Conservation (phyloP, 2,888 invertebrate species). For the Argyresthia goedartella region DNA sequence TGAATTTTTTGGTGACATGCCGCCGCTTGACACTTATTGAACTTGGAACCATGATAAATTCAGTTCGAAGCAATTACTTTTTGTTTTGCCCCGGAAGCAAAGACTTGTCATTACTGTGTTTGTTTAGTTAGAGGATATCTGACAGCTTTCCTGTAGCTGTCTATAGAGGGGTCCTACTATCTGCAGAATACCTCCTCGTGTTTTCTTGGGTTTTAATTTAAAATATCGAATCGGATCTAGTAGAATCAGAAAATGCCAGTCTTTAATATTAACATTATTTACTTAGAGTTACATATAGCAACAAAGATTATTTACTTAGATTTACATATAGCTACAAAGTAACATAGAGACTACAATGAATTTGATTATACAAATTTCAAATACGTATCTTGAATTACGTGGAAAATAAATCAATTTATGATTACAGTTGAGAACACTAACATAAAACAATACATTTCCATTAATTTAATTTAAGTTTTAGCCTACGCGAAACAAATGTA, state of each 20-base stretch:
- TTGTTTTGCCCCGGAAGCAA: not conserved
- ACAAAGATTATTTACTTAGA: too few species aligned
- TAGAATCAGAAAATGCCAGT: too few species aligned
- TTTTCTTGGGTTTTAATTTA: too few species aligned
- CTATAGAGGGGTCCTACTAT: not conserved
- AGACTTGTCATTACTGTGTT: not conserved
- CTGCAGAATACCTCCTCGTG: too few species aligned
- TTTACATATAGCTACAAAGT: too few species aligned
- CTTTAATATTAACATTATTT: not conserved
- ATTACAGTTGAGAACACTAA: too few species aligned
- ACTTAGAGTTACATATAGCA: not conserved
- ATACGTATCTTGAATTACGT: too few species aligned
- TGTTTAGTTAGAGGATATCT: not conserved
- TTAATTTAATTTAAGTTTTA: too few species aligned
- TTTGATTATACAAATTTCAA: too few species aligned
- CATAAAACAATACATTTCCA: too few species aligned
- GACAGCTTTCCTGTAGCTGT: not conserved
- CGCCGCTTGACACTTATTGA: constrained; percentile 25
- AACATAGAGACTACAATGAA: too few species aligned
- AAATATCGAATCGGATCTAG: not conserved
- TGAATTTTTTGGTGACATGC: constrained; percentile 3
- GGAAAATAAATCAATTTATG: not conserved
- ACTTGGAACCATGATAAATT: constrained; percentile 11
- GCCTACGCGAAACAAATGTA: too few species aligned
- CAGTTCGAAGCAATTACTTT: not conserved